These are phyloP conservation scores for Drosophila triauraria DNA, from an alignment of 1,140 invertebrate species.

Conservation along the genomic window DNA sequence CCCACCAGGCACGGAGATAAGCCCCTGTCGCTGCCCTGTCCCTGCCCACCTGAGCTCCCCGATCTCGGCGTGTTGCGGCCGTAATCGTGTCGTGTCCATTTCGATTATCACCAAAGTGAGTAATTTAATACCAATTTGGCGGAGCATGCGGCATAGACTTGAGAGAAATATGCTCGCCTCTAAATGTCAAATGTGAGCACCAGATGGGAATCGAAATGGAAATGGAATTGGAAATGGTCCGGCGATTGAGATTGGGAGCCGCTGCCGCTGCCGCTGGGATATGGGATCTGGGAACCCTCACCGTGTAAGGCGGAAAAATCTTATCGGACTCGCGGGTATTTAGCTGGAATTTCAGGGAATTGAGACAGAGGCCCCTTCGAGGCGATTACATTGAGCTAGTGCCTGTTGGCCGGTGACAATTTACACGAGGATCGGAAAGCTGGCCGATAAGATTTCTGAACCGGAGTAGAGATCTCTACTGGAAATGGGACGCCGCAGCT, in stretches of 20 bases:
- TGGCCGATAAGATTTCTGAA: conserved; percentile 1
- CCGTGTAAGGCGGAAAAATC: conserved; percentile 65
- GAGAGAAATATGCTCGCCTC: conserved; percentile 79
- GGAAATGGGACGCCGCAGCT: conserved; percentile 3
- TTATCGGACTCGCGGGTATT: conserved; percentile 72
- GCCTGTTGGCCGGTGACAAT: conserved; percentile 66
- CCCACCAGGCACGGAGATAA: conserved; percentile 6
- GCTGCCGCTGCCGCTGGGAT: conserved; percentile 30
- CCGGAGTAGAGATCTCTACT: neutral
- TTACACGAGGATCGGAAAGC: conserved; percentile 45
- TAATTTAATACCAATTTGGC: conserved; percentile 84
- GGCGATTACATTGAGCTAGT: conserved; percentile 66
- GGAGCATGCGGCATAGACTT: conserved; percentile 71
- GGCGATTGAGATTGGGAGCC: conserved; percentile 45
- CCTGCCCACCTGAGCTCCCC: conserved; percentile 12
- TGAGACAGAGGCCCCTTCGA: neutral
- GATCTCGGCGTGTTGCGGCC: conserved; percentile 50
- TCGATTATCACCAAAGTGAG: conserved; percentile 84
- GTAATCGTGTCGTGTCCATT: conserved; percentile 83
- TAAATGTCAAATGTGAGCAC: conserved; percentile 82
- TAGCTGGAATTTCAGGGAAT: conserved; percentile 74
- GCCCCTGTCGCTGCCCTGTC: neutral
- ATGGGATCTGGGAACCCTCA: conserved; percentile 7
- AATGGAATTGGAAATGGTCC: conserved; percentile 50
- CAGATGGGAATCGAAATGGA: conserved; percentile 61